These are phyloP conservation scores for Glossosoma conforme DNA, from an alignment of 1,140 invertebrate genomes.

Conservation along the genomic window DNA sequence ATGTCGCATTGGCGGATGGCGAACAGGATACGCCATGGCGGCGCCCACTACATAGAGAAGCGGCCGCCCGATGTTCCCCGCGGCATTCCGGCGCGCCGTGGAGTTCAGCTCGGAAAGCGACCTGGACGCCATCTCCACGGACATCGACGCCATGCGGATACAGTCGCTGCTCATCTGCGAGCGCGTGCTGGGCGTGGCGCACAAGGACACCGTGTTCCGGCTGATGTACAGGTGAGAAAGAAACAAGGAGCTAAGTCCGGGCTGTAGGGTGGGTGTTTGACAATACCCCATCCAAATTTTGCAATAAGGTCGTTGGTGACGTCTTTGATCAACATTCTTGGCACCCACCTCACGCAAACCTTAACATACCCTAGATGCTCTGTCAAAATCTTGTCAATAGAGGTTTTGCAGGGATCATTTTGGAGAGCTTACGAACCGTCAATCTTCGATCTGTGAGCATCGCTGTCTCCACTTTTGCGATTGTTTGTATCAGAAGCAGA, in stretches of 20 bases:
- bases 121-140: conserved; percentile 63
- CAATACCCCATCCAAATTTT: too few relatives aligned
- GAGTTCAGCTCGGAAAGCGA: conserved; percentile 71
- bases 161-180: conserved; percentile 81
- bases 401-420: too few relatives aligned
- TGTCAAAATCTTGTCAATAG: too few relatives aligned
- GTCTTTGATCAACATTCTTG: too few relatives aligned
- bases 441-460: background rate
- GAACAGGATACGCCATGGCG: conserved; percentile 50
- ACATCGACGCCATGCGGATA: conserved; percentile 75
- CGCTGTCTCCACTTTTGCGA: too few relatives aligned
- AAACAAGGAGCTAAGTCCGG: too few relatives aligned
- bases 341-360: too few relatives aligned
- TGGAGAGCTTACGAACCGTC: too few relatives aligned
- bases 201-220: conserved; percentile 83
- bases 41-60: conserved; percentile 47
- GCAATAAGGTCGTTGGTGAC: too few relatives aligned
- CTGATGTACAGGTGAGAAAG: conserved; percentile 43
- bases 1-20: conserved; percentile 65
- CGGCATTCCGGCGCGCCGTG: conserved; percentile 58
- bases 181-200: conserved; percentile 70
- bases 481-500: too few relatives aligned
- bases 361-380: too few relatives aligned
- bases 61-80: conserved; percentile 51
- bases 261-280: too few relatives aligned